phyloP scores from a whole-genome alignment of 53 echinoderm and acorn worm species.

The Antedon mediterranea region DNA sequence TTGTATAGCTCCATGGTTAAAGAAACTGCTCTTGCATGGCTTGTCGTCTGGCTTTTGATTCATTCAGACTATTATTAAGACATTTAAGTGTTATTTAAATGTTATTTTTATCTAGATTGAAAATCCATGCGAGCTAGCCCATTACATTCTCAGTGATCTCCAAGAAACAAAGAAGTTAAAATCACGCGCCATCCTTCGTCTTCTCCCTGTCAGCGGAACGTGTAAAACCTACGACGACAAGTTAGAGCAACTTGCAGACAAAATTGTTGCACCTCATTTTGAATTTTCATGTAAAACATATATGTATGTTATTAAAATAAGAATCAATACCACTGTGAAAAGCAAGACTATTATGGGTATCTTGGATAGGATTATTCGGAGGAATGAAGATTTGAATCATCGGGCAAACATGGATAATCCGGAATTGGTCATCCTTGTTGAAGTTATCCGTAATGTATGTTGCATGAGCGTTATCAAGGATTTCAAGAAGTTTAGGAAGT shows the following conservation, averaged over 20 bases:
- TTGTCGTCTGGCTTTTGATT: neutral
- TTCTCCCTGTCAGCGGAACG: slow-evolving; percentile 52
- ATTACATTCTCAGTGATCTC: slow-evolving; percentile 40
- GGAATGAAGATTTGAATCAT: slow-evolving; percentile 20
- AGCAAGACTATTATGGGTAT: slow-evolving; percentile 18
- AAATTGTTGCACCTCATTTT: slow-evolving; percentile 47
- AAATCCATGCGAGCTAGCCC: slow-evolving; percentile 48
- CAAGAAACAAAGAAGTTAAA: slow-evolving; percentile 38
- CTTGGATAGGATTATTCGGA: slow-evolving; percentile 20
- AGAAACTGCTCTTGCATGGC: neutral
- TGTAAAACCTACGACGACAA: slow-evolving; percentile 50
- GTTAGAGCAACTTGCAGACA: slow-evolving; percentile 43
- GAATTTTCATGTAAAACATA: slow-evolving; percentile 23
- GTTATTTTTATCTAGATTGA: neutral
- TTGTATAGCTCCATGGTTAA: no score
- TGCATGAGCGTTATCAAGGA: slow-evolving; percentile 71
- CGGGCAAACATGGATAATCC: slow-evolving; percentile 60
- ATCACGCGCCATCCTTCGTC: slow-evolving; percentile 46
- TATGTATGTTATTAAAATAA: slow-evolving; percentile 50
- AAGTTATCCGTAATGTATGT: slow-evolving; percentile 58
- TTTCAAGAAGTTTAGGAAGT: slow-evolving; percentile 51
- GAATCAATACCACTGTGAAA: slow-evolving; percentile 36
- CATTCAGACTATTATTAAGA: neutral
- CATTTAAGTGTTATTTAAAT: neutral
- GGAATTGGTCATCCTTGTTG: slow-evolving; percentile 46